phyloP scores from a whole-genome alignment of 2,797 vertebrate species.

The Synanceia verrucosa region DNA sequence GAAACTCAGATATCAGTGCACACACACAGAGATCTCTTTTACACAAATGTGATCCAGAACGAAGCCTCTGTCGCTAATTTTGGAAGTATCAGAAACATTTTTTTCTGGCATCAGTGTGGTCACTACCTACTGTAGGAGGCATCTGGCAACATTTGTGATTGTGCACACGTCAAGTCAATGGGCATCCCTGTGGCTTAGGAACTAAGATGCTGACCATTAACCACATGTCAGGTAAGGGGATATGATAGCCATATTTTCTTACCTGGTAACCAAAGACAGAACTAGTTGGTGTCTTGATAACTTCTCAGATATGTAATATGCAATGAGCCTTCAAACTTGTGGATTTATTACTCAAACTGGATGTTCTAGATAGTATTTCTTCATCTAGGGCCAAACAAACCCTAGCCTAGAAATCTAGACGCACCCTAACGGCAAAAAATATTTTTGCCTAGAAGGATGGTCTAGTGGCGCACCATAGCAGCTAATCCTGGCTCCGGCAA shows the following conservation, averaged over 20 bases:
- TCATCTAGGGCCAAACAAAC: no score
- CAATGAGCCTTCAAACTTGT: neutral
- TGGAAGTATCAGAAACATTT: conserved; percentile 18
- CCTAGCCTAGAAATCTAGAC: no score
- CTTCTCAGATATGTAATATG: neutral
- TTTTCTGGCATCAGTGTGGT: conserved; percentile 6
- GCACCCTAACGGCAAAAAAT: no score
- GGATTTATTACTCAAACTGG: neutral
- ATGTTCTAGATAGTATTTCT: neutral
- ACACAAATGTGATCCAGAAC: conserved; percentile 9
- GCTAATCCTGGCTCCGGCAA: no score
- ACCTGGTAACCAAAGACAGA: neutral
- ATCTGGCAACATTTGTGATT: conserved; percentile 12
- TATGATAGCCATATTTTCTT: neutral
- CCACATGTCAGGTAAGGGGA: neutral
- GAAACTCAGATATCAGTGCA: conserved; percentile 23
- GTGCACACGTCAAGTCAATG: neutral
- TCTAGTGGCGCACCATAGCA: no score
- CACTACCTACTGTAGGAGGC: conserved; percentile 1
- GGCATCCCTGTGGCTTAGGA: no score
- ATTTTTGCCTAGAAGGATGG: no score
- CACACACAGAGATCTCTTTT: conserved; percentile 11
- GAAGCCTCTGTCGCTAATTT: conserved; percentile 12
- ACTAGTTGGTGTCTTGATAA: neutral
- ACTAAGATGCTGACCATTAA: neutral